Evolutionary conservation across 2,113 vertebrate genomes (phyloP).

Genomic region (Toxotes jaculatrix): DNA sequence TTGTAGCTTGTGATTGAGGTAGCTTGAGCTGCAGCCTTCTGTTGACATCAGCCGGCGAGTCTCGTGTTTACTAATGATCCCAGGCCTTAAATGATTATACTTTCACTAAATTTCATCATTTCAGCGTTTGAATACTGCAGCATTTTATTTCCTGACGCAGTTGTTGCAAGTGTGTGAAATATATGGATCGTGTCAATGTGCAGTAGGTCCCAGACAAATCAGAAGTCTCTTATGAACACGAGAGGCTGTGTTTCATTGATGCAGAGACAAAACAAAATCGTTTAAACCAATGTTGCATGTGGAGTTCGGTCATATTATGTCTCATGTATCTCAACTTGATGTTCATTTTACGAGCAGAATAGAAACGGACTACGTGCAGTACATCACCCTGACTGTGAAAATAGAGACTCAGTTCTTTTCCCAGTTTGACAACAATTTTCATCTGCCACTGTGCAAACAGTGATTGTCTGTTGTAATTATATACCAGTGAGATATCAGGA

Average conservation of each 20-base stretch:
- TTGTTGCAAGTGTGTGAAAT: conserved; percentile 18
- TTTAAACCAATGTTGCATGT: too few species aligned
- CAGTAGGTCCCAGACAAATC: background rate
- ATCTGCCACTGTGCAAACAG: too few species aligned
- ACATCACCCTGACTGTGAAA: background rate
- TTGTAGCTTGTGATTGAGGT: background rate
- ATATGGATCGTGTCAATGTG: background rate
- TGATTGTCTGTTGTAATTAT: background rate
- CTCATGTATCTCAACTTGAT: too few species aligned
- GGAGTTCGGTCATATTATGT: too few species aligned
- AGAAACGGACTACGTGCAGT: background rate
- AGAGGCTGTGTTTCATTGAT: too few species aligned
- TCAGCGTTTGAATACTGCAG: background rate
- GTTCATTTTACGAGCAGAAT: background rate
- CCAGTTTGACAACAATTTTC: background rate
- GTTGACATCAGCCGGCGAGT: too few species aligned
- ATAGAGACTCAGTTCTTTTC: background rate
- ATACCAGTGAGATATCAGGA: background rate
- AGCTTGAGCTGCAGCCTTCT: background rate
- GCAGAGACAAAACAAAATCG: too few species aligned
- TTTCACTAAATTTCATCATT: conserved; percentile 55
- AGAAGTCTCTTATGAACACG: background rate
- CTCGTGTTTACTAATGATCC: background rate
- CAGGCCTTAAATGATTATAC: background rate
- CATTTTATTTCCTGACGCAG: background rate